A percentile compares a stretch with the other conserved stretches of the same genome.
Conservation (phyloP, 2,113 vertebrate species). For the Ctenomys sociabilis region DNA sequence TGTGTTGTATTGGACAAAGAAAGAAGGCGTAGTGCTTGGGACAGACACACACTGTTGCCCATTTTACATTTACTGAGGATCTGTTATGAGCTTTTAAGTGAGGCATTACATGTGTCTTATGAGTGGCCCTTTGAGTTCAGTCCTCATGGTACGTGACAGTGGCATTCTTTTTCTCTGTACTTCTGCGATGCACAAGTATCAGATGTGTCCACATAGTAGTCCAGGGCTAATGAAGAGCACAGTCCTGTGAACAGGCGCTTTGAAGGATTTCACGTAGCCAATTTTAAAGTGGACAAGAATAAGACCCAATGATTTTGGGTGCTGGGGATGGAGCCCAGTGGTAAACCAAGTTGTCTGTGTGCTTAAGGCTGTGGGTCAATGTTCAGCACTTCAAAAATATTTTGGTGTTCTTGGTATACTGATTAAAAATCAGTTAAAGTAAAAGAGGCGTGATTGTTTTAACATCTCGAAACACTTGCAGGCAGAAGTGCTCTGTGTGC, state of each 20-base stretch:
- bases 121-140: neutral
- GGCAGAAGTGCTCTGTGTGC: neutral
- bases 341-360: neutral
- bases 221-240: neutral
- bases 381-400: neutral
- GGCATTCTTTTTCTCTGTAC: slow-evolving; percentile 11
- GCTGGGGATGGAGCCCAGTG: neutral
- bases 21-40: neutral
- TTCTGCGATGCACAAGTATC: neutral
- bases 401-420: neutral
- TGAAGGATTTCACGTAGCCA: neutral
- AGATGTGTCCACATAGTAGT: neutral
- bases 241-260: neutral
- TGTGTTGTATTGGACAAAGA: neutral
- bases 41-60: neutral
- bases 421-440: slow-evolving; percentile 15
- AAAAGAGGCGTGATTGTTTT: neutral
- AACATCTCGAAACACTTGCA: neutral
- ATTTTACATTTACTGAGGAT: neutral
- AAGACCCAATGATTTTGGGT: neutral
- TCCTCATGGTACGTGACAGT: neutral
- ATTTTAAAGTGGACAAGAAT: slow-evolving; percentile 34
- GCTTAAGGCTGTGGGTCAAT: neutral
- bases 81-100: neutral
- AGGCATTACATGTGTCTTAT: neutral